These are phyloP conservation scores for Pangasius djambal DNA, from an alignment of 2,797 vertebrate genomes.

Conservation along the genomic window DNA sequence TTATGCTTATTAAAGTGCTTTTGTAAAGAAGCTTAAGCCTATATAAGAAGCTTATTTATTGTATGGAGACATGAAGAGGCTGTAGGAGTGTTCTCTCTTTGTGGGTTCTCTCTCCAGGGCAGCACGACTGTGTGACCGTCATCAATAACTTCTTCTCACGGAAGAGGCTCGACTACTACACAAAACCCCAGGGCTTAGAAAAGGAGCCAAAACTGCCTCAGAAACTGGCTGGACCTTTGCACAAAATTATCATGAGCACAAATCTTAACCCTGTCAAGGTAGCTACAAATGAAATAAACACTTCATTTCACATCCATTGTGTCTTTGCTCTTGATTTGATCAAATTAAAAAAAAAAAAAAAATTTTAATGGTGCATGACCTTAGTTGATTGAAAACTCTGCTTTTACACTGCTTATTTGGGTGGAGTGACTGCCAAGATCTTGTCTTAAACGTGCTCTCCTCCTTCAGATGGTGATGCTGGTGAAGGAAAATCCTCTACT, in stretches of 20 bases:
- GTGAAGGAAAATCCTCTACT: slow-evolving; percentile 92
- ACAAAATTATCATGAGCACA: slow-evolving; percentile 96
- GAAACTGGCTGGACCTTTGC: slow-evolving; percentile 91
- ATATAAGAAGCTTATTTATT: not conserved
- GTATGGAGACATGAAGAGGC: not conserved
- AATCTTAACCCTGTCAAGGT: slow-evolving; percentile 98
- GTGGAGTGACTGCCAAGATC: not conserved
- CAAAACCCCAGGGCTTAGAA: slow-evolving; percentile 91
- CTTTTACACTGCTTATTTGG: not conserved
- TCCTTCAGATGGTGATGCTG: slow-evolving; percentile 86
- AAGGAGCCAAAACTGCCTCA: slow-evolving; percentile 90
- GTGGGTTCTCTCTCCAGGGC: slow-evolving; percentile 75
- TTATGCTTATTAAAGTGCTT: not conserved
- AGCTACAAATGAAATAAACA: not conserved
- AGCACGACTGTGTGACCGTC: slow-evolving; percentile 96
- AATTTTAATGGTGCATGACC: not conserved
- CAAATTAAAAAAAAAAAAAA: not conserved
- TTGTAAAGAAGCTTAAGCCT: not conserved
- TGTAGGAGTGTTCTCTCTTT: not conserved
- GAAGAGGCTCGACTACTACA: slow-evolving; percentile 93
- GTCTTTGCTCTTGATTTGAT: not conserved
- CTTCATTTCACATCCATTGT: not conserved
- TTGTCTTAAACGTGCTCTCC: not conserved
- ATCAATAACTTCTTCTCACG: slow-evolving; percentile 99
- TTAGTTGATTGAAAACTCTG: too few relatives aligned